Evolutionary conservation across 2,888 invertebrate species (phyloP).

Genomic region (Gymnosoma rotundatum): DNA sequence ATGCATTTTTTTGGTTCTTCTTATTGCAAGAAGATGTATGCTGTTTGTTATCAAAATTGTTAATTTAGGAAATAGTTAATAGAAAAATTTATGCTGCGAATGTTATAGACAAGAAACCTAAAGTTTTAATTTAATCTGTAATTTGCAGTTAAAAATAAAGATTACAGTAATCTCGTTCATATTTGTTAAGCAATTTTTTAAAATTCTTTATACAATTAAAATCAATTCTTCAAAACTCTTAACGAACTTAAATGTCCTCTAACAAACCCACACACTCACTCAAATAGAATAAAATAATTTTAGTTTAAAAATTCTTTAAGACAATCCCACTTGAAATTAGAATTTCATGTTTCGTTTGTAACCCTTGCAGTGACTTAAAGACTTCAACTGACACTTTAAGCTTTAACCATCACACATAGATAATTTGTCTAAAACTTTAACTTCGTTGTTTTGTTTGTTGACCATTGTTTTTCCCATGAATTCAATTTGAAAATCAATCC

Average conservation of each 20-base stretch:
- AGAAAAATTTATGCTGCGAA: background rate
- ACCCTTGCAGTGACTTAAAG: conserved; percentile 22
- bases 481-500: background rate
- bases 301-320: background rate
- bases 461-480: background rate
- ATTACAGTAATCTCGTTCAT: too few species aligned
- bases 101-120: background rate
- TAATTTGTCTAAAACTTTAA: conserved; percentile 34
- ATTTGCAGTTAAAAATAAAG: background rate
- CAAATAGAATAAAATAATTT: too few species aligned
- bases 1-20: background rate
- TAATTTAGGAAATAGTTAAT: background rate
- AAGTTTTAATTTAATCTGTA: too few species aligned
- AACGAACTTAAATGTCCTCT: too few species aligned
- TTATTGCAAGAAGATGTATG: background rate
- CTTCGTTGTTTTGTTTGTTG: background rate
- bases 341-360: conserved; percentile 38
- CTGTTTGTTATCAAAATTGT: conserved; percentile 1
- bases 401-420: background rate
- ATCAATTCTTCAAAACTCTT: too few species aligned
- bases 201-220: too few species aligned
- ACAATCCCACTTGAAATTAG: background rate
- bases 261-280: too few species aligned
- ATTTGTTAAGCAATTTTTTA: too few species aligned
- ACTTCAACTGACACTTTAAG: conserved; percentile 1